Evolutionary conservation across 2,113 vertebrate genomes (phyloP).

Genomic region (Coregonus clupeaformis): DNA sequence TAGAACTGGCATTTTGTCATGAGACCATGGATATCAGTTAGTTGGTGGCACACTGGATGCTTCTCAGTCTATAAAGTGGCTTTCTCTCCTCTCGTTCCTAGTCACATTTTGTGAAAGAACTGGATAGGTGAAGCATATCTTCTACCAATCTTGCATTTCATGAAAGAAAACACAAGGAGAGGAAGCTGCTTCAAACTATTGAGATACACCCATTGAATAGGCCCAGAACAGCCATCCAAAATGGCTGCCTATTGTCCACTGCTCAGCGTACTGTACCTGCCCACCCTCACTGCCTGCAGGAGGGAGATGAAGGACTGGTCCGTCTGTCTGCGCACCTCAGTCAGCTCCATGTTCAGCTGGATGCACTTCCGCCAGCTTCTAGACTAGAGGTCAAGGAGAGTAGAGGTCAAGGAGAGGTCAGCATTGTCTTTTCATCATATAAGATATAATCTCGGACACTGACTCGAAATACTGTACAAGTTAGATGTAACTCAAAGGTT

Average conservation of each 20-base stretch:
- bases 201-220: background rate
- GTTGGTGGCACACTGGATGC: too few relatives aligned
- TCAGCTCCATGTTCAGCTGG: slow-evolving; percentile 91
- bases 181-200: background rate
- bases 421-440: background rate
- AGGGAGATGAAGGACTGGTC: slow-evolving; percentile 89
- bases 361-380: slow-evolving; percentile 92
- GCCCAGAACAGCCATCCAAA: background rate
- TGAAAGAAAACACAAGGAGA: background rate
- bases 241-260: background rate
- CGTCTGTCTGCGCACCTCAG: slow-evolving; percentile 85
- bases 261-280: slow-evolving; percentile 75
- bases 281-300: slow-evolving; percentile 85
- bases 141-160: background rate
- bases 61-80: too few relatives aligned
- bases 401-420: background rate
- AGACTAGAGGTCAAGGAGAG: slow-evolving; percentile 67
- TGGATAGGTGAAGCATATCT: too few relatives aligned
- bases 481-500: too few relatives aligned
- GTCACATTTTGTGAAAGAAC: too few relatives aligned
- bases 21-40: too few relatives aligned
- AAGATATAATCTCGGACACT: too few relatives aligned
- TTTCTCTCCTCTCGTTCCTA: too few relatives aligned
- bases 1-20: too few relatives aligned
- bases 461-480: too few relatives aligned